These are phyloP conservation scores for Oxytorus armatus DNA, from an alignment of 2,888 invertebrate genomes.

Conservation along the genomic window DNA sequence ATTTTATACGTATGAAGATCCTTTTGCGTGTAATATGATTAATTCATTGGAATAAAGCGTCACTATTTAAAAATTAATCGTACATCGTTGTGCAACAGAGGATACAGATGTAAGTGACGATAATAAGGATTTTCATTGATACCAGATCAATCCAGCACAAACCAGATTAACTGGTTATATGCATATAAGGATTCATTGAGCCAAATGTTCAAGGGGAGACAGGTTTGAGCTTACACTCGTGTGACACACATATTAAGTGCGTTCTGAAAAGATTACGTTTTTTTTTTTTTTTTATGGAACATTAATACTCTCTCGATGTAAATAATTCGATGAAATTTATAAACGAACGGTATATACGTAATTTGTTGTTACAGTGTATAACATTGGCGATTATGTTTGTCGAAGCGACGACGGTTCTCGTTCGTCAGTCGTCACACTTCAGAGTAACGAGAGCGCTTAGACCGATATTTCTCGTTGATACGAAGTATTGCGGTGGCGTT, in stretches of 20 bases:
- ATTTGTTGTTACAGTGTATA: conserved; percentile 86
- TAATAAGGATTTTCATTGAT: conserved; percentile 64
- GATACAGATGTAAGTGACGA: conserved; percentile 38
- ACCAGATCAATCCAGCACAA: conserved; percentile 68
- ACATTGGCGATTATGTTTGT: conserved; percentile 92
- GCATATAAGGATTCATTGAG: conserved; percentile 54
- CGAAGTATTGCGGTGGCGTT: conserved; percentile 93
- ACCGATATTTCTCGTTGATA: conserved; percentile 95
- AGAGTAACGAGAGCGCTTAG: conserved; percentile 94
- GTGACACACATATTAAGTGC: conserved; percentile 40
- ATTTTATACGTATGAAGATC: too few relatives aligned
- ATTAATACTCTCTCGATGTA: too few relatives aligned
- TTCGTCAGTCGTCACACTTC: conserved; percentile 93
- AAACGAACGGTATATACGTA: not conserved
- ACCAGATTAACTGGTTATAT: conserved; percentile 61
- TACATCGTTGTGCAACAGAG: conserved; percentile 63
- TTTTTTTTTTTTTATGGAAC: too few relatives aligned
- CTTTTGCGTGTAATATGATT: too few relatives aligned
- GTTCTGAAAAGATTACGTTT: not conserved
- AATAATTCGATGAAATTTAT: too few relatives aligned
- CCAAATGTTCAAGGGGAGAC: conserved; percentile 36
- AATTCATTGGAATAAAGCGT: too few relatives aligned
- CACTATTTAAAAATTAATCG: too few relatives aligned
- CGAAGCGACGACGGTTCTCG: conserved; percentile 92
- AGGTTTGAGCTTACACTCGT: conserved; percentile 26